These are phyloP conservation scores for Pangasianodon gigas DNA, from an alignment of 2,113 vertebrate species.

Conservation along the genomic window DNA sequence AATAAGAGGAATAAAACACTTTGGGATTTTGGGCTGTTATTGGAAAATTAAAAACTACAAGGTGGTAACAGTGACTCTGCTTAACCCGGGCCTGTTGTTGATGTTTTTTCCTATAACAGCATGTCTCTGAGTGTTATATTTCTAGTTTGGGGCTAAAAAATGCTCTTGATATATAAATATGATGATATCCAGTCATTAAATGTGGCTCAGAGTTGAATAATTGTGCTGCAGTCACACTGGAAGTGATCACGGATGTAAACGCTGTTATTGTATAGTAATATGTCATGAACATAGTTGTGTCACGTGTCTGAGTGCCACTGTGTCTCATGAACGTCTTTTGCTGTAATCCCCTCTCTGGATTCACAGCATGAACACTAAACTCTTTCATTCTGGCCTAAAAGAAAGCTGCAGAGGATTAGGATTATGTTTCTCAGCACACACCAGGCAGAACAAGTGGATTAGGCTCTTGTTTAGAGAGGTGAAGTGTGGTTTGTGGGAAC, in stretches of 20 bases:
- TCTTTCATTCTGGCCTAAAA: conserved; percentile 40
- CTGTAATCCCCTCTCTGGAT: not conserved
- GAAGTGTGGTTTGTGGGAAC: not conserved
- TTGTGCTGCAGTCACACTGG: not conserved
- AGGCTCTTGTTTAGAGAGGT: not conserved
- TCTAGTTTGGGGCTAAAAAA: not conserved
- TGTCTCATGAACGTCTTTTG: not conserved
- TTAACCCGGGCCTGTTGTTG: not conserved
- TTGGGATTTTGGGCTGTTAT: not conserved
- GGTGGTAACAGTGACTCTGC: not conserved
- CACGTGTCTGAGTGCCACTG: not conserved
- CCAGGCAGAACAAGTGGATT: conserved; percentile 24
- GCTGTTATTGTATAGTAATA: not conserved
- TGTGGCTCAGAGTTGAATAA: not conserved
- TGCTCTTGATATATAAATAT: not conserved
- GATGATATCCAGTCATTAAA: not conserved
- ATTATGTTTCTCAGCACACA: conserved; percentile 63
- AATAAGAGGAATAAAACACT: not conserved
- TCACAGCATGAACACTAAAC: conserved; percentile 11
- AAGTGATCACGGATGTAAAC: not conserved
- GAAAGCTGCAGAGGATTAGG: conserved; percentile 36
- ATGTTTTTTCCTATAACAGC: not conserved
- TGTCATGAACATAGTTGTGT: not conserved
- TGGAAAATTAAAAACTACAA: not conserved
- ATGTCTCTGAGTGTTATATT: not conserved